A percentile compares a stretch with the other conserved stretches of the same genome.
phyloP scores from a whole-genome alignment of 2,113 vertebrate genomes.

The Myotis lucifugus region DNA sequence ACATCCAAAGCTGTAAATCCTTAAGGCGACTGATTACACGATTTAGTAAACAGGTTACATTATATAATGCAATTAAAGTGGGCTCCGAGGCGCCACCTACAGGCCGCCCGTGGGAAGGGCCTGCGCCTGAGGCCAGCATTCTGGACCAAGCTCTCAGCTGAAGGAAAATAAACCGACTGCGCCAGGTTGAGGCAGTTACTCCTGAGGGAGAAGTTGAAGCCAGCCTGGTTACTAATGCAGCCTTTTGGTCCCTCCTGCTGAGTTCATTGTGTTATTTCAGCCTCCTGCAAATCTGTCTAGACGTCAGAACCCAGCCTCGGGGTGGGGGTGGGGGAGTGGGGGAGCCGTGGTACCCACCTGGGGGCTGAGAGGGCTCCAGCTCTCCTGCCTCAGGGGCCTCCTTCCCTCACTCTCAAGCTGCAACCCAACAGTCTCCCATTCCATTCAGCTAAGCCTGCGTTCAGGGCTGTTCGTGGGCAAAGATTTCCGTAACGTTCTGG shows the following conservation, averaged over 20 bases:
- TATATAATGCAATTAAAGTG: constrained; percentile 70
- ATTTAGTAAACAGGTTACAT: constrained; percentile 78
- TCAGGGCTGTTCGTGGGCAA: not conserved
- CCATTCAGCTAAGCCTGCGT: not conserved
- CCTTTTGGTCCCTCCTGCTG: constrained; percentile 48
- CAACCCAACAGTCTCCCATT: not conserved
- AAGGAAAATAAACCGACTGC: not conserved
- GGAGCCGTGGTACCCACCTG: not conserved
- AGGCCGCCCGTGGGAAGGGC: constrained; percentile 64
- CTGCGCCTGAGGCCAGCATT: not conserved
- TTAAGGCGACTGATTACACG: constrained; percentile 71
- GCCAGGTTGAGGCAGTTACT: constrained; percentile 47
- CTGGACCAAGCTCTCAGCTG: not conserved
- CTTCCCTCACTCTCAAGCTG: not conserved
- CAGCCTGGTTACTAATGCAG: constrained; percentile 34
- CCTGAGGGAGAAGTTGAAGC: constrained; percentile 33
- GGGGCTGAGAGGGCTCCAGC: not conserved
- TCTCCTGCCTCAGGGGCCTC: not conserved
- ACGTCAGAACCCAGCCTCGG: constrained; percentile 7
- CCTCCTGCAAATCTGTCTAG: constrained; percentile 74
- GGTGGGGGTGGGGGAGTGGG: not conserved
- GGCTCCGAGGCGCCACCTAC: constrained; percentile 83
- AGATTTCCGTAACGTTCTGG: not conserved
- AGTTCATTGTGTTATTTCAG: constrained; percentile 67
- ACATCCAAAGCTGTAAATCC: constrained; percentile 79